Percentiles rank a stretch among this genome's conserved stretches.
Evolutionary conservation across 2,888 invertebrate species (phyloP).

Genomic region (Gerris lacustris): DNA sequence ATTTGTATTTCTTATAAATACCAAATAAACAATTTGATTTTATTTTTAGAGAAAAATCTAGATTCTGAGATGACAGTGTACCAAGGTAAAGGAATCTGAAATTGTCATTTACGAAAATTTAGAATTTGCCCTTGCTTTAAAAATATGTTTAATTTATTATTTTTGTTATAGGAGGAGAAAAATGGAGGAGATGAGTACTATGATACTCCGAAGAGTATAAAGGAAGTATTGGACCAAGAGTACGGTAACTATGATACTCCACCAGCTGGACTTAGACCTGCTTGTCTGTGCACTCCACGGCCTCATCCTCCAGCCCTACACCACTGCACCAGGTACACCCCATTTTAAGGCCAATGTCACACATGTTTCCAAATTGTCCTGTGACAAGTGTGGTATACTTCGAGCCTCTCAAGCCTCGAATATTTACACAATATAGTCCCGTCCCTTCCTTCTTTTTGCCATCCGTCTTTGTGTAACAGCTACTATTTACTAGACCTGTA

Average conservation of each 20-base stretch:
- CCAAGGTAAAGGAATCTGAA: no score
- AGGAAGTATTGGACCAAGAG: constrained; percentile 28
- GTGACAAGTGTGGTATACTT: no score
- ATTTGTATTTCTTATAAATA: no score
- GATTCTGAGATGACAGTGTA: no score
- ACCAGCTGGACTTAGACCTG: constrained; percentile 38
- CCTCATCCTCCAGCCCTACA: neutral
- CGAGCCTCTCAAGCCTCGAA: neutral
- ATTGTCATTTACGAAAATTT: no score
- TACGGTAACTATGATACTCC: constrained; percentile 46
- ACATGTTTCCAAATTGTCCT: no score
- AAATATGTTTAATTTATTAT: neutral
- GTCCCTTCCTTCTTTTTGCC: neutral
- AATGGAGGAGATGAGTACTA: constrained; percentile 30
- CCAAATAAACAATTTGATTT: no score
- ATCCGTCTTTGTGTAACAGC: no score
- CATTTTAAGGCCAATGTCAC: no score
- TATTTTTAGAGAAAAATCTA: no score
- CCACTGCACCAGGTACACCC: constrained; percentile 14
- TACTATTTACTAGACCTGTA: no score
- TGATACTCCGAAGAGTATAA: constrained; percentile 33
- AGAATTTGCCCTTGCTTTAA: no score
- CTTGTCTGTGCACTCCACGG: neutral
- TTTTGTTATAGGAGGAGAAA: constrained; percentile 15
- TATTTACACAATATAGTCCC: neutral